Evolutionary conservation across 2,113 vertebrate species (phyloP).

Genomic region (Paraplagusia blochii): DNA sequence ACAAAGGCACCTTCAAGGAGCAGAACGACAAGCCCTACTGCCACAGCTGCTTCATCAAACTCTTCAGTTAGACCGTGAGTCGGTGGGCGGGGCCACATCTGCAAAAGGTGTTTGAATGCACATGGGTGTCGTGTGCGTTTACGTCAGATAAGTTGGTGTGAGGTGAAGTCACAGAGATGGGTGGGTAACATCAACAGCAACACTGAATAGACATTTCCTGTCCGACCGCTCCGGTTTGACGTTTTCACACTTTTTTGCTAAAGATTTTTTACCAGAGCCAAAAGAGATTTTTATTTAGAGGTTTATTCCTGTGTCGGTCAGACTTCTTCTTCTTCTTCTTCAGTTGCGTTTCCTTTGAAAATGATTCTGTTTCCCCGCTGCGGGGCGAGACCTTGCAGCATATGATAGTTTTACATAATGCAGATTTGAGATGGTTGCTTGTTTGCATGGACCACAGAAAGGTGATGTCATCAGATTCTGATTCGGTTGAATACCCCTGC

Average conservation of each 20-base stretch:
- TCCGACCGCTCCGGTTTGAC: slow-evolving; percentile 45
- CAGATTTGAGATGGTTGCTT: slow-evolving; percentile 34
- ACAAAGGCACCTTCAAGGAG: slow-evolving; percentile 99
- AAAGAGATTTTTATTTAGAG: slow-evolving; percentile 66
- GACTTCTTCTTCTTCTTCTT: not conserved
- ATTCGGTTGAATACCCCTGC: slow-evolving; percentile 27
- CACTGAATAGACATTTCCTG: slow-evolving; percentile 21
- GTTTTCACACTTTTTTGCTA: slow-evolving; percentile 56
- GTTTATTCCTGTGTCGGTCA: slow-evolving; percentile 22
- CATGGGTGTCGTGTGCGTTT: slow-evolving; percentile 18
- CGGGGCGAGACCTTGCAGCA: slow-evolving; percentile 37
- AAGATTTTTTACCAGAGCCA: slow-evolving; percentile 53
- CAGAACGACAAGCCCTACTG: slow-evolving; percentile 99
- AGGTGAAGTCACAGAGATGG: slow-evolving; percentile 1
- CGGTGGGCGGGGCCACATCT: not conserved
- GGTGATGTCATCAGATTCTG: slow-evolving; percentile 27
- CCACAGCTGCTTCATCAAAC: slow-evolving; percentile 95
- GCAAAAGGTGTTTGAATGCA: slow-evolving; percentile 15
- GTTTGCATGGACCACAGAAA: slow-evolving; percentile 54
- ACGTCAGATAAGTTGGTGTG: slow-evolving; percentile 17
- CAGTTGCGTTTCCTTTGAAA: slow-evolving; percentile 33
- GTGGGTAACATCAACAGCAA: slow-evolving; percentile 15
- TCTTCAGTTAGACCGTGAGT: slow-evolving; percentile 85
- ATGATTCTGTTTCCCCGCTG: slow-evolving; percentile 15
- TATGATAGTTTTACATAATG: slow-evolving; percentile 27